Conservation (phyloP, 2,888 invertebrate genomes). For the Neoscelio sp. region DNA sequence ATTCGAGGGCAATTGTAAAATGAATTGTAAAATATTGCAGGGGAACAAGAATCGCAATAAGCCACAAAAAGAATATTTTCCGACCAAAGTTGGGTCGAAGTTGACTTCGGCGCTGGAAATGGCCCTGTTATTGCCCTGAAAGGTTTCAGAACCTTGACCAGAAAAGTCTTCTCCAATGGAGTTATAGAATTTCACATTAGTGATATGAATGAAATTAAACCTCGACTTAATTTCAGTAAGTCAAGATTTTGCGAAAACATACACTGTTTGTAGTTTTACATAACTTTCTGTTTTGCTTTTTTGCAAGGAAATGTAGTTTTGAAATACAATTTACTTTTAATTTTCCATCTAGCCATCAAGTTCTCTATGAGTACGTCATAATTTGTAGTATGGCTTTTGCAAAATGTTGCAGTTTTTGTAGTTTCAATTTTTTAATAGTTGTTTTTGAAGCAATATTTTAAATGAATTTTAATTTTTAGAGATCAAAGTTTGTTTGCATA, state of each 20-base stretch:
- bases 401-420: no score
- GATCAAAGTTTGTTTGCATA: no score
- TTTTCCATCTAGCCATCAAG: no score
- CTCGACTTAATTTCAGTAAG: conserved; percentile 85
- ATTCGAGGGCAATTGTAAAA: neutral
- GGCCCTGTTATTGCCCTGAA: conserved; percentile 92
- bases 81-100: conserved; percentile 94
- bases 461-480: conserved; percentile 8
- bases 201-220: conserved; percentile 89
- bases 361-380: no score
- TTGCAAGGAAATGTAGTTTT: no score
- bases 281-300: no score
- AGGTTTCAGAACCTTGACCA: conserved; percentile 90
- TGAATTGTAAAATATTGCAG: conserved; percentile 11
- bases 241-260: conserved; percentile 76
- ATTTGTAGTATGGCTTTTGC: no score
- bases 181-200: conserved; percentile 91
- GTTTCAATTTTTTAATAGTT: no score
- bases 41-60: no score
- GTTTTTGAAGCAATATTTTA: no score
- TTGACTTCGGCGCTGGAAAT: conserved; percentile 93
- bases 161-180: conserved; percentile 90
- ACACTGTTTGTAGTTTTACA: conserved; percentile 76
- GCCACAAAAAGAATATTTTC: conserved; percentile 91
- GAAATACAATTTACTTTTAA: no score